Evolutionary conservation across 2,113 vertebrate species (phyloP), one percentile per base, ranked within the genome.

Genomic region (Cavia porcellus): DNA sequence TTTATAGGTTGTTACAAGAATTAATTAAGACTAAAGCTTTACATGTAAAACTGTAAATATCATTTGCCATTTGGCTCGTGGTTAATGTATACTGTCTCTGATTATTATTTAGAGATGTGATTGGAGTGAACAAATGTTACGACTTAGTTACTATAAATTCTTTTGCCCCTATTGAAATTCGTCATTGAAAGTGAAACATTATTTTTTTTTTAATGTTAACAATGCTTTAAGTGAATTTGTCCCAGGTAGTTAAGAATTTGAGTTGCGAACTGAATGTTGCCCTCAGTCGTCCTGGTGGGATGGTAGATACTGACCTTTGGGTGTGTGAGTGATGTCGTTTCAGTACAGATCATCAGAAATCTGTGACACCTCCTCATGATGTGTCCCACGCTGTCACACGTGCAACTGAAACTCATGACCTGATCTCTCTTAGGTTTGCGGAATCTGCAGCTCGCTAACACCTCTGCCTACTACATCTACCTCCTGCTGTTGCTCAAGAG

Each of bases 401-500:
- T 14, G 25, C 0, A 15, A 0, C 35, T 22, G 28, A 17, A 38
- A 89, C 64, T 98, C 92, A 98, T 68, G 1, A n/a, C 50, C 12
- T 7, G 1, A 47, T 59, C 81, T 88, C 86, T 55, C 90, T 55
- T 92, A 96, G 96, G 30, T 19, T 0, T 84, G 17, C 38, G 86
- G n/a, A 13, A 15, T 6, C n/a, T 91, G 47, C 98, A 98, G 98
- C 75, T 98, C 45, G 81, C 13, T 7, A 95, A 88, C 79, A 97
- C 81, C 28, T 94, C 98, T 15, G 98, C 98, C 0, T 98, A 96
- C 45, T 96, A 98, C 7, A 97, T 97, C 77, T 80, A 80, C 77
- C 28, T 80, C 30, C 50, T 80, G 50, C 77, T 80, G 77, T 50
- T 80, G 50, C 77, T 55, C 50, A 80, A 80, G 77, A 80, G 77